Evolutionary conservation across 2,888 invertebrate genomes (phyloP), one percentile per base, ranked within the genome.

Genomic region (Synanthedon tipuliformis): DNA sequence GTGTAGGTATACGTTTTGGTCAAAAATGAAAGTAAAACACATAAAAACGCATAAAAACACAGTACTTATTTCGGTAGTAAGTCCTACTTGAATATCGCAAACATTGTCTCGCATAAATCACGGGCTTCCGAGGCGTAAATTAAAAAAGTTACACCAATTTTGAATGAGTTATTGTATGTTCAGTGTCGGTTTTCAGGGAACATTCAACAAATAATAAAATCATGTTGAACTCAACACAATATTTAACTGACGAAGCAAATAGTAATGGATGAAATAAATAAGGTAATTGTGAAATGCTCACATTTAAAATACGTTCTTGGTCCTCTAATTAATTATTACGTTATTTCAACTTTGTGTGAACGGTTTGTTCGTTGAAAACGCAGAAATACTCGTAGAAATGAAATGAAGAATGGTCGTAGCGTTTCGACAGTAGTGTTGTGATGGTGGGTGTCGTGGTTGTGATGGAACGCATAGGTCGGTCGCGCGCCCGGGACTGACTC

Each of bases 91-190:
- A 45, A 45, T 49, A 49, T 49, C 11, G 18, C 34, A 53, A 73
- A 72, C 71, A 65, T 63, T 75, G 69, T 67, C 65, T 68, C 62
- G 64, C 69, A 82, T 84, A 83, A 85, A 83, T 86, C 83, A 79
- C 62, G 59, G 66, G 54, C 61, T 78, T 81, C 73, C 73, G 75
- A 69, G 66, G 70, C 73, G 76, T 69, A 81, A 83, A 85, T 85
- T 85, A 84, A 84, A 85, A 86, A 86, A 86, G 84, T 85, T 84
- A 73, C 65, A 70, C 75, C 75, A 81, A 81, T 82, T 81, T 79
- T 73, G 75, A 76, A 77, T 82, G 85, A 86, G 81, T 85, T 86
- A 85, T 83, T 79, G 75, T 81, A 73, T 75, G 71, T 75, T 75
- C 75, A 71, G 70, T 71, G 71, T 64, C 64, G 68, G 67, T 67